Base-by-base conservation (phyloP, 2,888 invertebrate species). In the Fragum fragum region DNA sequence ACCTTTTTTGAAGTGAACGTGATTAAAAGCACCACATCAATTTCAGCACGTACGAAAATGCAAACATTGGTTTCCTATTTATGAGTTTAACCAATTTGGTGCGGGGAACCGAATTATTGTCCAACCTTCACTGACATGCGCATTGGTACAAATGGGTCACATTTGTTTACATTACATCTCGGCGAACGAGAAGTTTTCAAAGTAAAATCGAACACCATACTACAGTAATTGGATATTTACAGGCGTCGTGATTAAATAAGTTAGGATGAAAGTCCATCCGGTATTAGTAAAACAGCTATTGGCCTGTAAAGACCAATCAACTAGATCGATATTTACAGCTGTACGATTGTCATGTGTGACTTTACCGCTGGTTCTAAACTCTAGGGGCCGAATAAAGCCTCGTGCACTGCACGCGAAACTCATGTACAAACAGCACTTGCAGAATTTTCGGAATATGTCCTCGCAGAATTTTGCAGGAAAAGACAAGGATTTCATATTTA, bases 401-500 rank as follows among this genome's bases (percentile, higher is more conserved):
- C 66, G 42, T 66, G 66, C 39, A 42, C 1, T 42, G n/a, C 39
- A 42, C 26, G 28, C 16, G 21, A 55, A 26, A 52, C 36, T 32
- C 26, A 80, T 80, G 80, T 80, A 80, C 66, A 63, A 36, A 23
- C 71, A 76, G 47, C 75, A 66, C 57, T 26, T 29, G 18, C 42
- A 79, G 21, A 71, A 71, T 14, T 66, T 39, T 32, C 61, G 71
- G 23, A 77, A 77, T 32, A 77, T 68, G 73, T 57, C 68, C 11
- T 23, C 59, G 11, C 26, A 57, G 21, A 55, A 55, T 53, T 81
- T 81, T 69, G 81, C 81, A 16, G 89, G 89, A 59, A 85, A 79
- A 74, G 87, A 81, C 18, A 82, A 86, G 18, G 87, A 89, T 78
- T 86, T 79, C 70, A 83, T 90, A 16, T 90, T 89, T 68, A 82